Evolutionary conservation across 1,140 invertebrate genomes (phyloP), one percentile per base, ranked within the genome.

Genomic region (Leptonema lineaticorne): DNA sequence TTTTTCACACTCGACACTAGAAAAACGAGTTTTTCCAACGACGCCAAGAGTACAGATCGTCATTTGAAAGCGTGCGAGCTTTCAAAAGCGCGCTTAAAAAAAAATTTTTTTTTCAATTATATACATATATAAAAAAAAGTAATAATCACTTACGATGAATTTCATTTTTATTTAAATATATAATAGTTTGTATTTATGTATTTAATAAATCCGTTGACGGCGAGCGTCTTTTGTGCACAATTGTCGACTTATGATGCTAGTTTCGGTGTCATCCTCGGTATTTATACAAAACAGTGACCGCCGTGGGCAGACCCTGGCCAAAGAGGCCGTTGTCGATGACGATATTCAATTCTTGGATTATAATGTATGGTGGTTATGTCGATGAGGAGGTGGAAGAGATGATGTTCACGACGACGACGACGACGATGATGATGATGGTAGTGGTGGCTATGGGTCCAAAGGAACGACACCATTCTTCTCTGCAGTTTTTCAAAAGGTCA

Each of bases 211-310:
- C 20, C 27, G 56, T n/a, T n/a, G 45, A n/a, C 6, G 4, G 11
- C 33, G 53, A 5, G 26, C 59, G 24, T 63, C 64, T 63, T 63
- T 67, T 58, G 64, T 48, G 70, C 58, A 68, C 68, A 58, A 67
- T 69, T 48, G 68, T 64, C 28, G 67, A 68, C 60, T 69, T 72
- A 33, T 72, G 71, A 69, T 72, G 28, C 63, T 41, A 29, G 41
- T 29, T 37, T 29, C 65, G 37, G 71, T 72, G 71, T 72, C 71
- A 72, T 72, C 71, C 65, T 72, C 71, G 16, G 65, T 72, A 72
- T 72, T 69, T 72, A 72, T 72, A 72, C 67, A 28, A 18, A 57
- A 63, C 30, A 33, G 57, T 30, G 37, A 8, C 30, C 50, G 67
- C 57, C 37, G 70, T 72, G 67, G 67, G 67, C 67, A 64, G 68